phyloP scores from a whole-genome alignment of 1,140 invertebrate species.

The Oedothorax gibbosus region DNA sequence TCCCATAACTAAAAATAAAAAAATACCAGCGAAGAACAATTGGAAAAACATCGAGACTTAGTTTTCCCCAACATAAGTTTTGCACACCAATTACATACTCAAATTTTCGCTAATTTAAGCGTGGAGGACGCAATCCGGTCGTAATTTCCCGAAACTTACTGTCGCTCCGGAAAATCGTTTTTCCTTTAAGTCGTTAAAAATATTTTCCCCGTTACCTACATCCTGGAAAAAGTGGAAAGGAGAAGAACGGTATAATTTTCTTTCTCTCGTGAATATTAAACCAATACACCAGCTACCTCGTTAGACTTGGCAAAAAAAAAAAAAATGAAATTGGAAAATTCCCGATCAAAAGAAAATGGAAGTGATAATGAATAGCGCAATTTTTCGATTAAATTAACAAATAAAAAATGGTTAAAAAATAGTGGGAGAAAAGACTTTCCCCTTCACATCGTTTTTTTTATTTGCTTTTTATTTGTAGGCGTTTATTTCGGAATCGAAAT shows the following conservation, averaged over 20 bases:
- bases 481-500: no score
- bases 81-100: no score
- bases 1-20: no score
- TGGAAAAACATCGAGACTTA: no score
- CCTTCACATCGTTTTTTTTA: background rate
- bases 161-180: slow-evolving; percentile 39
- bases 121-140: no score
- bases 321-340: slow-evolving; percentile 47
- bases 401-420: background rate
- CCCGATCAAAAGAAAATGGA: slow-evolving; percentile 47
- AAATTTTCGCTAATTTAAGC: no score
- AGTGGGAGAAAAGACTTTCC: background rate
- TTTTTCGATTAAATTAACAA: slow-evolving; percentile 45
- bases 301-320: slow-evolving; percentile 33
- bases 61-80: no score
- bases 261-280: slow-evolving; percentile 20
- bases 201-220: slow-evolving; percentile 6
- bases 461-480: background rate
- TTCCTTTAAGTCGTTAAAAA: slow-evolving; percentile 36
- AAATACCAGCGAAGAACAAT: no score
- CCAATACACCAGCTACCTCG: slow-evolving; percentile 49
- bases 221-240: slow-evolving; percentile 4
- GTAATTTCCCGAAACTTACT: background rate
- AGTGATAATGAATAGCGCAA: slow-evolving; percentile 41
- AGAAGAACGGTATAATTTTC: slow-evolving; percentile 48